Evolutionary conservation across 1,140 invertebrate genomes (phyloP).

Genomic region (Macrotrachela quadricornifera): DNA sequence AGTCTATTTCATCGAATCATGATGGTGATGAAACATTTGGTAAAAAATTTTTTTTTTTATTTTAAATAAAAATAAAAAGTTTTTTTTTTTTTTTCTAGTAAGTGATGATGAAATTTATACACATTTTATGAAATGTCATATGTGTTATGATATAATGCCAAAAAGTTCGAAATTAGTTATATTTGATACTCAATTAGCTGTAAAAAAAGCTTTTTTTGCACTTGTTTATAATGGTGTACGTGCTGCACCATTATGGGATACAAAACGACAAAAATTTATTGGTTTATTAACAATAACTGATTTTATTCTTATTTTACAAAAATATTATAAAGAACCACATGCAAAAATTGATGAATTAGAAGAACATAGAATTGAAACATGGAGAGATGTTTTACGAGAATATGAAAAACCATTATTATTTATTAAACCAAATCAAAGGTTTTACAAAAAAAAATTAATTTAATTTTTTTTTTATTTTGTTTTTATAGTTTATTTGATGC

Average conservation of each 20-base stretch:
- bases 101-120: not conserved
- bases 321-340: conserved; percentile 72
- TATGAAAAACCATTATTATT: conserved; percentile 22
- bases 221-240: conserved; percentile 95
- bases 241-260: conserved; percentile 92
- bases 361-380: conserved; percentile 53
- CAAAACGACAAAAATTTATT: conserved; percentile 59
- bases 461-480: too few relatives aligned
- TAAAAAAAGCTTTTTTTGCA: conserved; percentile 96
- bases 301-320: conserved; percentile 89
- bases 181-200: conserved; percentile 78
- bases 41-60: too few relatives aligned
- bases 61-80: too few relatives aligned
- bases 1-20: too few relatives aligned
- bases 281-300: conserved; percentile 98
- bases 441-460: too few relatives aligned
- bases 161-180: conserved; percentile 95
- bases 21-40: too few relatives aligned
- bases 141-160: conserved; percentile 96
- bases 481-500: conserved; percentile 52
- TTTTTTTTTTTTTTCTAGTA: too few relatives aligned
- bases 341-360: conserved; percentile 64
- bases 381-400: conserved; percentile 24
- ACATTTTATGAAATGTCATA: conserved; percentile 81
- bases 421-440: conserved; percentile 20